phyloP scores from a whole-genome alignment of 2,888 invertebrate species.

The Noctua janthina region DNA sequence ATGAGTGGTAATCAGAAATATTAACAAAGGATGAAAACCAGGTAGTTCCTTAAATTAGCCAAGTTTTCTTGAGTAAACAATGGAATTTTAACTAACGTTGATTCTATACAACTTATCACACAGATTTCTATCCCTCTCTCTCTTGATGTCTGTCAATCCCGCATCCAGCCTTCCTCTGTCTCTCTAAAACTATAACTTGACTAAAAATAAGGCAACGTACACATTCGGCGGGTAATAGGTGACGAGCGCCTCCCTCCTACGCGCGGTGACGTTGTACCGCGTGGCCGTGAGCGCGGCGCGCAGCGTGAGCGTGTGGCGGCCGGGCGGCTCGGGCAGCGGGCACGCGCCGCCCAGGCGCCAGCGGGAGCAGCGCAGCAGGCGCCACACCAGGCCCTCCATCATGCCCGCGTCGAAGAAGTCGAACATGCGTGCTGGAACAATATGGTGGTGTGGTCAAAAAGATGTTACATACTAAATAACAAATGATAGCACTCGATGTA shows the following conservation, averaged over 20 bases:
- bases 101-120: slow-evolving; percentile 10
- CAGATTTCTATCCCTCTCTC: slow-evolving; percentile 10
- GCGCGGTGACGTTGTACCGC: slow-evolving; percentile 87
- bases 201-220: slow-evolving; percentile 91
- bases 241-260: slow-evolving; percentile 92
- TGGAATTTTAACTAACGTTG: not conserved
- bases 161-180: slow-evolving; percentile 4
- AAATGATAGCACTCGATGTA: not conserved
- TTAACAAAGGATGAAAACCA: too few species aligned
- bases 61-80: not conserved
- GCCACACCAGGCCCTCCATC: slow-evolving; percentile 97
- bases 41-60: not conserved
- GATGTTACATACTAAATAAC: not conserved
- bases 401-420: slow-evolving; percentile 98
- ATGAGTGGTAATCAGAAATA: not conserved
- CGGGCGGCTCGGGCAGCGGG: slow-evolving; percentile 80
- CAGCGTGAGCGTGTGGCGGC: slow-evolving; percentile 91
- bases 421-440: slow-evolving; percentile 95
- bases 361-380: slow-evolving; percentile 92
- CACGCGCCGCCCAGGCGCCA: slow-evolving; percentile 90
- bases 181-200: not conserved
- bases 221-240: slow-evolving; percentile 96
- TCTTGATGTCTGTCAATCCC: not conserved
- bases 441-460: not conserved
- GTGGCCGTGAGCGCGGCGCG: slow-evolving; percentile 89